Evolutionary conservation across 2,113 vertebrate genomes (phyloP).

Genomic region (Tupaia chinensis): DNA sequence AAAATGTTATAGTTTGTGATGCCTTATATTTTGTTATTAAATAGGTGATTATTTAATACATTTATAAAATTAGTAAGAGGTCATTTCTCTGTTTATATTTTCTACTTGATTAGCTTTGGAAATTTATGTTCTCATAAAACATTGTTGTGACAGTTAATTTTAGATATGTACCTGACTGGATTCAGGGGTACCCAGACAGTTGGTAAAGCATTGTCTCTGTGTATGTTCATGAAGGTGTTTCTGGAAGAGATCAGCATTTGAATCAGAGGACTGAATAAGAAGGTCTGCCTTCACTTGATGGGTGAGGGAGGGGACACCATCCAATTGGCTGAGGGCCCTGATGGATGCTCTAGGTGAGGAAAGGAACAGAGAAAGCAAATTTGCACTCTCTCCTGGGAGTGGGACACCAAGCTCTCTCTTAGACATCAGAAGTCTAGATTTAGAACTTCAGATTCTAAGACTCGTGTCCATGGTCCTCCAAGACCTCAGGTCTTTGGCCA

Average conservation of each 20-base stretch:
- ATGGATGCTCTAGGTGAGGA: background rate
- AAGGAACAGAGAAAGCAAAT: background rate
- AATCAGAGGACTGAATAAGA: background rate
- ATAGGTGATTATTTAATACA: background rate
- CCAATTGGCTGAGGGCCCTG: background rate
- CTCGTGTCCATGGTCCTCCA: background rate
- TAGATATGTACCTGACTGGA: background rate
- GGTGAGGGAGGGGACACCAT: no score
- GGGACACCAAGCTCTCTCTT: background rate
- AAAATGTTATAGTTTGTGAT: background rate
- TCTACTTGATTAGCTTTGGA: conserved; percentile 4
- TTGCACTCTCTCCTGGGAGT: background rate
- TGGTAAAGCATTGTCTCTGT: background rate
- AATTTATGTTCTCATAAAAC: background rate
- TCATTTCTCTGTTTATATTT: background rate
- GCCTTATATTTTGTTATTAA: background rate
- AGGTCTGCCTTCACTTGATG: no score
- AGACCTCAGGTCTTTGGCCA: background rate
- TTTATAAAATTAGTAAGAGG: background rate
- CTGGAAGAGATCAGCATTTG: background rate
- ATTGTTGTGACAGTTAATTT: background rate
- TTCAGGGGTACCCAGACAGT: background rate
- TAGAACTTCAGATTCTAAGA: background rate
- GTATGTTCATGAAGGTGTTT: background rate
- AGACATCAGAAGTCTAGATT: background rate